A percentile compares a stretch with the other conserved stretches of the same genome.
Conservation (phyloP, 2,113 vertebrate species). For the Bostrychus sinensis region DNA sequence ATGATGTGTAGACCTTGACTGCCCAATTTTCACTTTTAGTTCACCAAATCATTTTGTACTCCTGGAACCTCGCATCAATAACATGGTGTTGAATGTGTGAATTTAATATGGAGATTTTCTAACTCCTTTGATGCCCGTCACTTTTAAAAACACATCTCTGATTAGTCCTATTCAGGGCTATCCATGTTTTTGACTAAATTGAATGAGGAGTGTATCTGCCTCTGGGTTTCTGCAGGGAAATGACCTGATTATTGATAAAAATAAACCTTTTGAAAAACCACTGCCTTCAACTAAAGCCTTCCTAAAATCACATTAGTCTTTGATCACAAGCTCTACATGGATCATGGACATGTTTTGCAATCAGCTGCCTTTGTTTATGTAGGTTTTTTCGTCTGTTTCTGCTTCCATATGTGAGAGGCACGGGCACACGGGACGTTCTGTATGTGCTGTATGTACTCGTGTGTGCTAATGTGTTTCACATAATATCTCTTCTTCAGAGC, state of each 20-base stretch:
- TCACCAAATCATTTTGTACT: not conserved
- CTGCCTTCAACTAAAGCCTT: constrained; percentile 27
- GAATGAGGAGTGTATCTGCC: not conserved
- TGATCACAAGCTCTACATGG: constrained; percentile 31
- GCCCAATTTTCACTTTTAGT: too few species aligned
- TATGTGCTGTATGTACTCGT: too few species aligned
- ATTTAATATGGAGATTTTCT: not conserved
- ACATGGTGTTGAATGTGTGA: not conserved
- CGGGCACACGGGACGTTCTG: too few species aligned
- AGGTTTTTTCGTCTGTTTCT: not conserved
- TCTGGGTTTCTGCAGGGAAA: constrained; percentile 20
- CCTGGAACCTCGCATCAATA: not conserved
- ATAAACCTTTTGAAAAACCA: constrained; percentile 29
- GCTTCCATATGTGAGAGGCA: not conserved
- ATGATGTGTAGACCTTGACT: too few species aligned
- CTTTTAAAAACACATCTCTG: constrained; percentile 31
- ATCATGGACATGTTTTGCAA: constrained; percentile 18
- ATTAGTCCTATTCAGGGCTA: constrained; percentile 34
- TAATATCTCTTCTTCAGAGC: constrained; percentile 14
- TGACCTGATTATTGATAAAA: constrained; percentile 45
- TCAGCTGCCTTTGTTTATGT: constrained; percentile 21
- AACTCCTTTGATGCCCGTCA: not conserved
- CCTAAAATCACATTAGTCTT: constrained; percentile 33
- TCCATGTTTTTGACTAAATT: constrained; percentile 10
- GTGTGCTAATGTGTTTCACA: constrained; percentile 20